phyloP scores from a whole-genome alignment of 2,888 invertebrate species.

The Epirrhoe tristata region DNA sequence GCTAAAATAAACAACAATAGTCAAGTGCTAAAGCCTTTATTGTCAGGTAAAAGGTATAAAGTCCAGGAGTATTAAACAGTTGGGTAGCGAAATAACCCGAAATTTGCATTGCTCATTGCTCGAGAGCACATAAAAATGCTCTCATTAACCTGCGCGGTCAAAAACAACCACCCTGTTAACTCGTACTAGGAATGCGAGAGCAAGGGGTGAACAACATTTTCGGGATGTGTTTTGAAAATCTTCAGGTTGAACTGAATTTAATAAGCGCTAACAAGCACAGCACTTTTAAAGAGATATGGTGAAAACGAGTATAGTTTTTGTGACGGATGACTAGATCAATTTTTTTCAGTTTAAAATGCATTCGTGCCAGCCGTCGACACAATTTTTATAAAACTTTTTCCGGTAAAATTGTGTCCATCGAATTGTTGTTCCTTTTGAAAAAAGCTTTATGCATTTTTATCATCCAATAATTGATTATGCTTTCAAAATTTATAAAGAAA shows the following conservation, averaged over 20 bases:
- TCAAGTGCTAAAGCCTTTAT: constrained; percentile 65
- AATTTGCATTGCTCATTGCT: constrained; percentile 84
- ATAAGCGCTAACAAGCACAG: neutral
- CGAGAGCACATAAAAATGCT: constrained; percentile 80
- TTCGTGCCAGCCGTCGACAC: too few species aligned
- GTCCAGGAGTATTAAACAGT: constrained; percentile 75
- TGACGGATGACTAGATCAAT: neutral
- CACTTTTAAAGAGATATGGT: neutral
- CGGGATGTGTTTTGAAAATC: constrained; percentile 32
- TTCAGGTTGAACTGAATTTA: constrained; percentile 3
- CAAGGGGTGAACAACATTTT: constrained; percentile 46
- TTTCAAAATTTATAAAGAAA: neutral
- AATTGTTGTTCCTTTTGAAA: too few species aligned
- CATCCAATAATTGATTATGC: too few species aligned
- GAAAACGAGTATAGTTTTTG: neutral
- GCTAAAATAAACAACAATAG: constrained; percentile 64
- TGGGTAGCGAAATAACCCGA: constrained; percentile 70
- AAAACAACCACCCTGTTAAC: constrained; percentile 64
- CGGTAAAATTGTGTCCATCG: too few species aligned
- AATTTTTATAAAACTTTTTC: too few species aligned
- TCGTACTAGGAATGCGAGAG: constrained; percentile 44
- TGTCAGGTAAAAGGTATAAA: constrained; percentile 71
- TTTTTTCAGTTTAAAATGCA: too few species aligned
- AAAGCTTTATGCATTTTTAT: too few species aligned
- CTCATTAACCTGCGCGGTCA: constrained; percentile 83